Base-by-base conservation (phyloP, 2,797 vertebrate genomes). In the Aphelocoma californica region DNA sequence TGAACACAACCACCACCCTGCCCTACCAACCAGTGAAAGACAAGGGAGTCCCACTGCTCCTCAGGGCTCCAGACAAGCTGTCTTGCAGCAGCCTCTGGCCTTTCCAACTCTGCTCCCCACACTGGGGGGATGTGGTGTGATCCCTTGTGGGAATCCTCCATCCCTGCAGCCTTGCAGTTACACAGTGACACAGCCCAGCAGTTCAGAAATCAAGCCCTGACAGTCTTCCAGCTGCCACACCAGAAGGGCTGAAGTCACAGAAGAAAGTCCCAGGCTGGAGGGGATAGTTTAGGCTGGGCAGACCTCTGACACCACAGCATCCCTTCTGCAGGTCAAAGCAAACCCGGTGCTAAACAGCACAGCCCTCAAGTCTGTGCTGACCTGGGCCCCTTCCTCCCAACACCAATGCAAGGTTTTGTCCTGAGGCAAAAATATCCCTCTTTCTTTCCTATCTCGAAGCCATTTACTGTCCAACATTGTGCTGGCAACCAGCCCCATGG, bases 301-400 rank as follows among this genome's bases (percentile, higher is more conserved):
- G 16, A 62, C 6, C 57, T n/a, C 13, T 36, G 13, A 47, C 8
- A 54, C 4, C 36, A 54, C 48, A 75, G 54, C 71, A 69, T 10
- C 24, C 24, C 23, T 57, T 29, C 51, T 31, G 28, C 0, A 12
- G 21, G 9, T 23, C 54, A 58, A 28, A 91, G 58, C 26, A 53
- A 79, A 57, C 9, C 12, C 0, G 0, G 6, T 18, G 29, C 38
- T n/a, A 9, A 82, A 17, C 17, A 77, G 50, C 0, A 0, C 80
- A 48, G 28, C 24, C 4, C 21, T n/a, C 6, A 7, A 20, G 18
- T 17, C n/a, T 1, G 20, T 1, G 1, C 47, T 31, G 32, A 38
- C 31, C 21, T 10, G 5, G 40, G 28, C 29, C 3, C 26, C 31
- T 84, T 48, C 54, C 42, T 58, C 61, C 6, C n/a, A 61, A 57